A percentile compares a stretch with the other conserved stretches of the same genome.
Conservation (phyloP, 37 sponge, comb jelly and placozoan genomes). For the Beroe forskalii region DNA sequence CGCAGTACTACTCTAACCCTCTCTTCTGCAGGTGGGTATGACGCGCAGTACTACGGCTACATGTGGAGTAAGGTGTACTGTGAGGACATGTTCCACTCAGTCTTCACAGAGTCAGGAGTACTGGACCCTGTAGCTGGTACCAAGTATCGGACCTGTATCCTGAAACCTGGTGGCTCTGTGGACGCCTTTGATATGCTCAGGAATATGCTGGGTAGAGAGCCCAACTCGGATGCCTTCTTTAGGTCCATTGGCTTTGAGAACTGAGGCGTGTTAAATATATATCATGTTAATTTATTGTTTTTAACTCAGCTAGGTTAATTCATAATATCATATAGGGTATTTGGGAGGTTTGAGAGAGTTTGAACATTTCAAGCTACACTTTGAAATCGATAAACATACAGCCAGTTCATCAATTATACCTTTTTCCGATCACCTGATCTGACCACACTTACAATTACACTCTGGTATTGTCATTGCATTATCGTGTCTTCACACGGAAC, state of each 20-base stretch:
- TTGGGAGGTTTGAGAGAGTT: too few species aligned
- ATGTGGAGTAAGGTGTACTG: slow-evolving; percentile 78
- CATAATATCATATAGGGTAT: too few species aligned
- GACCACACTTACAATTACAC: too few species aligned
- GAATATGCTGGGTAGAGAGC: slow-evolving; percentile 75
- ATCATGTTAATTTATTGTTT: too few species aligned
- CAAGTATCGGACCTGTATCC: slow-evolving; percentile 69
- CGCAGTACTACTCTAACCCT: too few species aligned
- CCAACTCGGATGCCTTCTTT: slow-evolving; percentile 71
- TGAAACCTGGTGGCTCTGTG: slow-evolving; percentile 70
- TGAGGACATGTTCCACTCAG: slow-evolving; percentile 72
- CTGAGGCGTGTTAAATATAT: neutral
- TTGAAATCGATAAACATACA: too few species aligned
- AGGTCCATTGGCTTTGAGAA: slow-evolving; percentile 66
- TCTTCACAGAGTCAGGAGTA: slow-evolving; percentile 70
- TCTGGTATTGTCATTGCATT: too few species aligned
- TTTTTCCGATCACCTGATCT: too few species aligned
- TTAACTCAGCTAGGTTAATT: neutral
- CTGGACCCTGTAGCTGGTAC: slow-evolving; percentile 65
- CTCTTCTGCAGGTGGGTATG: slow-evolving; percentile 78
- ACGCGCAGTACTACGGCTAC: slow-evolving; percentile 78
- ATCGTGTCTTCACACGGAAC: too few species aligned
- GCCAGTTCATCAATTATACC: too few species aligned
- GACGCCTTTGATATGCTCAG: slow-evolving; percentile 76
- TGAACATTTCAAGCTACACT: too few species aligned